Evolutionary conservation across 1,140 invertebrate species (phyloP), one percentile per base, ranked within the genome.

Genomic region (Heliothis virescens): DNA sequence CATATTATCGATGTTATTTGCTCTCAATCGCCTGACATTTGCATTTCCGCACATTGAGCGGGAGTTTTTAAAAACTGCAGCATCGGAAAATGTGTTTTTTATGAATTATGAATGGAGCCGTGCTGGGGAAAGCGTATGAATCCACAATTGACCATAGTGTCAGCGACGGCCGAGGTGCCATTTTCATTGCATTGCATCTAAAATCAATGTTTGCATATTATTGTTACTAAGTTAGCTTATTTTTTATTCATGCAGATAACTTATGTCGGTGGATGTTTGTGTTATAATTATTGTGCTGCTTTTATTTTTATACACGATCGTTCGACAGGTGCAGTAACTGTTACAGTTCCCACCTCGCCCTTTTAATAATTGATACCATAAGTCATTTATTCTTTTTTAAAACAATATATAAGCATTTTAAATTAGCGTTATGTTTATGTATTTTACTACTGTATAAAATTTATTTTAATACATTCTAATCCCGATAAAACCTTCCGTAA

Each of bases 41-140:
- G 9, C 34, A 41, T 41, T 41, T 41, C 34, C 34, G 4, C 55
- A 18, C 55, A 57, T 57, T 18, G 2, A 18, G 16, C 55, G 55
- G 55, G 21, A 16, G 18, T 65, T 29, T n/a, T 53, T 71, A 52
- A 71, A 71, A 13, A 47, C 65, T 18, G 52, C 79, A 77, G 74
- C 12, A 21, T 21, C 63, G 72, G 81, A 71, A 81, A 84, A 79
- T 82, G 82, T 79, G 79, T 72, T 77, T 41, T 41, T 3, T 34
- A 65, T 85, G 81, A 80, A 81, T 85, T 81, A 85, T 85, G 72
- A 82, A 81, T 77, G 69, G 52, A 16, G 13, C 15, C 1, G 62
- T 41, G n/a, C 72, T 26, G 41, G 48, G 71, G 9, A 16, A 11
- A 18, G 55, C 26, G 47, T 79, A 80, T 80, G 50, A 80, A 80